Conservation (phyloP, 2,797 vertebrate species). For the Sparidentex hasta region DNA sequence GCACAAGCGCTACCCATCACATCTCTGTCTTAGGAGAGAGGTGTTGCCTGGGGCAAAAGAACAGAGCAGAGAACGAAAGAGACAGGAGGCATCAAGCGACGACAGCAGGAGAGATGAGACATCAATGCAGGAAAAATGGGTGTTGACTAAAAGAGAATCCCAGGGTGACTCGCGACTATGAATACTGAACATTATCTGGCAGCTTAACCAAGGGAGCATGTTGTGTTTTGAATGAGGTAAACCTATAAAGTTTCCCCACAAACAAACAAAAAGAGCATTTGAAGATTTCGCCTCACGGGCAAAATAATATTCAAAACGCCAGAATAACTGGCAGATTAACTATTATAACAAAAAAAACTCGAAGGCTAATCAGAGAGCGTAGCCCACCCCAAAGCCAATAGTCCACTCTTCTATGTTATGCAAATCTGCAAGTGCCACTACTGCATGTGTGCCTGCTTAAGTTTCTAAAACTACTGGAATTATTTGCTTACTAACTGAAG, state of each 20-base stretch:
- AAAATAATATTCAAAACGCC: background rate
- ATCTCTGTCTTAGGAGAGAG: slow-evolving; percentile 69
- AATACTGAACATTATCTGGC: slow-evolving; percentile 43
- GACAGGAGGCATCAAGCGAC: slow-evolving; percentile 50
- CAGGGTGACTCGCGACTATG: slow-evolving; percentile 25
- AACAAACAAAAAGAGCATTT: background rate
- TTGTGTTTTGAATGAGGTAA: slow-evolving; percentile 11
- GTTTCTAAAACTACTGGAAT: too few relatives aligned
- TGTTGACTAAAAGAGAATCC: slow-evolving; percentile 60
- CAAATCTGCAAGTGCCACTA: too few relatives aligned
- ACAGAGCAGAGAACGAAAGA: slow-evolving; percentile 47
- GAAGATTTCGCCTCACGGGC: background rate
- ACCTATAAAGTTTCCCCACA: background rate
- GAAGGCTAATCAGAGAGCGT: too few relatives aligned
- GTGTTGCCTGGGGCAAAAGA: slow-evolving; percentile 64
- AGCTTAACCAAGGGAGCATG: slow-evolving; percentile 2
- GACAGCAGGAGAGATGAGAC: slow-evolving; percentile 65
- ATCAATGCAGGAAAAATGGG: slow-evolving; percentile 57
- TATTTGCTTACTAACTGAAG: too few relatives aligned
- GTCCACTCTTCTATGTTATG: too few relatives aligned
- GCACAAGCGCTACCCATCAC: slow-evolving; percentile 62
- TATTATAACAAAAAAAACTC: too few relatives aligned
- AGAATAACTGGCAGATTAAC: too few relatives aligned
- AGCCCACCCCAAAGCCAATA: too few relatives aligned
- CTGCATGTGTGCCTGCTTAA: too few relatives aligned